Conservation (phyloP, 2,888 invertebrate species). For the Gisinianus flammeolus region DNA sequence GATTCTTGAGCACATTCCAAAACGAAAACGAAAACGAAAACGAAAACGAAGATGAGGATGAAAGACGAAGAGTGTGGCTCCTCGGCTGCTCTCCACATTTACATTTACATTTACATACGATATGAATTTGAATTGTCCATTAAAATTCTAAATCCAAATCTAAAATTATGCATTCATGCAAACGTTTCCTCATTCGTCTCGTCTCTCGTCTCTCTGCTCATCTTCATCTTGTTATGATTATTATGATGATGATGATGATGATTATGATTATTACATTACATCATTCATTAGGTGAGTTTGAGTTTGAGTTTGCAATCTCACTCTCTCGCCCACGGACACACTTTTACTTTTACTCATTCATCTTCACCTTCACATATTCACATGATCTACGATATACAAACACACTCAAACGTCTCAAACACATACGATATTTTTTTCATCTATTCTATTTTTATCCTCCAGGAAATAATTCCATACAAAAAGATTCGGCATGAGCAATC, state of each 20-base stretch:
- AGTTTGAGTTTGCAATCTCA: neutral
- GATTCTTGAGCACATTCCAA: neutral
- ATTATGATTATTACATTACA: neutral
- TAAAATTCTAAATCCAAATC: slow-evolving; percentile 8
- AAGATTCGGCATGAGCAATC: neutral
- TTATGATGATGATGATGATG: neutral
- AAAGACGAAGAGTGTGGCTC: neutral
- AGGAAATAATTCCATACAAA: neutral
- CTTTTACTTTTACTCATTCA: neutral
- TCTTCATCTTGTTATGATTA: neutral
- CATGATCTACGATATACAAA: neutral
- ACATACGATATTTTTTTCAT: neutral
- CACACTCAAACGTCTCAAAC: too few species aligned
- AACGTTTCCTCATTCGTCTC: neutral
- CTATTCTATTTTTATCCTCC: neutral
- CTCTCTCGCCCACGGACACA: neutral
- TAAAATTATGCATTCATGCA: neutral
- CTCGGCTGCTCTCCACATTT: neutral
- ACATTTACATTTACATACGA: neutral
- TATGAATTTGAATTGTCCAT: slow-evolving; percentile 6
- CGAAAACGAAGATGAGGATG: too few species aligned
- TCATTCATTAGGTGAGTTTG: neutral
- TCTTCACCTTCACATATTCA: neutral
- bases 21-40: neutral
- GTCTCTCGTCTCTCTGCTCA: neutral